Evolutionary conservation across 2,113 vertebrate species (phyloP), one percentile per base, ranked within the genome.

Genomic region (Anolis carolinensis): DNA sequence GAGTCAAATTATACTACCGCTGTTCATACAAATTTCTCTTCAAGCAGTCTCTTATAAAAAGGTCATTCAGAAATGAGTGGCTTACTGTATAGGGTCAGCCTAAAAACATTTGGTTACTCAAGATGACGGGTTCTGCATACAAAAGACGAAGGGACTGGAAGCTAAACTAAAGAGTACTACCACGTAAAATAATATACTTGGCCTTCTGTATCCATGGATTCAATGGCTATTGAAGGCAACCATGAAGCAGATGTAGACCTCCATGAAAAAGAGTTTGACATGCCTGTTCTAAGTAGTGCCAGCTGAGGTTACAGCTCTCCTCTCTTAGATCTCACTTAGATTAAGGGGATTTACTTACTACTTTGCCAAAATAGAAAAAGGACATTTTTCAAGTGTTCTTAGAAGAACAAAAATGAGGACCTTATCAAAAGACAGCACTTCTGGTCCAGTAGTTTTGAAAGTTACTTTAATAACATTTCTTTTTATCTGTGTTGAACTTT

Each of bases 31-130:
- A 86, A 55, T 39, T 36, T 18, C 20, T 18, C 32, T 72, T 72
- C 67, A 73, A 75, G 83, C 36, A 70, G 27, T 67, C 1, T 30
- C 63, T 13, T 3, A 71, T 9, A 82, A 77, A 4, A 86, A 34
- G 81, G 18, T 27, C 84, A 1, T 0, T 8, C 21, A 34, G 34
- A 48, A 44, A 14, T 3, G 9, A 25, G 5, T 5, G 3, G 20
- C 10, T n/a, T 72, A 10, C 8, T 71, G 5, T 5, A 16, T 63
- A 68, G 30, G 7, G 65, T 68, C 23, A 68, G 27, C 27, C 9
- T 30, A 68, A 68, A 30, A 27, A 11, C 1, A 6, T n/a, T 68
- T 68, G 25, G 65, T 30, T 68, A 30, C 30, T 11, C 30, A 10
- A 68, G 10, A 27, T 68, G 65, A 68, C 30, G 7, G 65, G 7